Evolutionary conservation across 1,140 invertebrate species (phyloP), one percentile per base, ranked within the genome.

Genomic region (Magallana ariakensis): DNA sequence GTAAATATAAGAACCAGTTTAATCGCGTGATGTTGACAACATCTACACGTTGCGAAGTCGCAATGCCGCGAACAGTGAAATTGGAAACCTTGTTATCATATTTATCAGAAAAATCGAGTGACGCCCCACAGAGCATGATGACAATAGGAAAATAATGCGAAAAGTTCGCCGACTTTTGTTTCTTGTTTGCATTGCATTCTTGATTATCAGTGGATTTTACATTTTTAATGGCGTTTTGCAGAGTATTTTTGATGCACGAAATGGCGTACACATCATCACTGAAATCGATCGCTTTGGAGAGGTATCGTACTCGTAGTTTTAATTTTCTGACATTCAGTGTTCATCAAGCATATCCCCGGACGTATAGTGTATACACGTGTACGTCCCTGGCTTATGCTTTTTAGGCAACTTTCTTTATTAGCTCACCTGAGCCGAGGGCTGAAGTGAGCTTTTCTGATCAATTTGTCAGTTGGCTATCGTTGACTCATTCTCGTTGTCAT

Each of bases 21-120:
- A 62, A 19, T 26, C 10, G 13, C 11, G 22, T 75, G 66, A 75
- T 75, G 66, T 75, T 75, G 66, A 75, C 66, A 75, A 19, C 22
- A 26, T 26, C 11, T 75, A 75, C 66, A 75, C 66, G 26, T 75
- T 75, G 66, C 66, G 66, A 75, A 75, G 66, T 75, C 66, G 66
- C 66, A 75, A 75, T 26, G 66, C 66, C 66, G 66, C 66, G 66
- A 75, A 75, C 11, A 75, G 66, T 75, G 66, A 75, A 75, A 75
- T 26, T 26, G 4, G 66, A 75, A 75, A 75, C 66, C 66, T 5
- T 33, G 66, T 75, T 75, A 75, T 75, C 66, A 75, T 75, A 1
- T 19, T 66, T 66, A 75, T 26, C 66, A 26, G 19, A 75, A 75
- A 19, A 75, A 26, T 19, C 66, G 13, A 22, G 33, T 26, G 66